phyloP scores from a whole-genome alignment of 2,888 invertebrate genomes.

The Caenorhabditis sp. region DNA sequence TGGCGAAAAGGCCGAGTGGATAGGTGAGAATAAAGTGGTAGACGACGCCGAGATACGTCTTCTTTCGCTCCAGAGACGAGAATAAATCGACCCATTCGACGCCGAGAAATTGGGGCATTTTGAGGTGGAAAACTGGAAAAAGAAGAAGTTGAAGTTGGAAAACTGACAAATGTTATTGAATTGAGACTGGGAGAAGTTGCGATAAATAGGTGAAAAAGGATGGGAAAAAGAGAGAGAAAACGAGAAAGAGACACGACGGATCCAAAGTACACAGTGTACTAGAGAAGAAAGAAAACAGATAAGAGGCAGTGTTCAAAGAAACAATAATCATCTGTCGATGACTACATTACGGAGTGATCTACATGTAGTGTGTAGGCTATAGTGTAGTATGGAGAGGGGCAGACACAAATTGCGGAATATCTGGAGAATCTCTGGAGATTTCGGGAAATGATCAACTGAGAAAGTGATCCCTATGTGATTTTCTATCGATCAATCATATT shows the following conservation, averaged over 20 bases:
- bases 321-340: neutral
- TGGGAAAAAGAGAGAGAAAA: neutral
- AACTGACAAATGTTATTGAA: conserved; percentile 7
- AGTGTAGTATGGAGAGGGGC: conserved; percentile 12
- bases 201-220: neutral
- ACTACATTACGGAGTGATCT: neutral
- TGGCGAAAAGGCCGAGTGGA: conserved; percentile 52
- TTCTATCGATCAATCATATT: no score
- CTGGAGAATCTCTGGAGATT: neutral
- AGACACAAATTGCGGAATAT: neutral
- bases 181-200: neutral
- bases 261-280: conserved; percentile 12
- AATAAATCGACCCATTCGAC: conserved; percentile 66
- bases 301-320: neutral
- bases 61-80: conserved; percentile 56
- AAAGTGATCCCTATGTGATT: no score
- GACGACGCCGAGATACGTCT: conserved; percentile 62
- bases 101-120: conserved; percentile 61
- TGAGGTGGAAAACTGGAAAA: neutral
- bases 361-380: conserved; percentile 12
- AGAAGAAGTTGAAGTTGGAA: no score
- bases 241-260: neutral
- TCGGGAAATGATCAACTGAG: no score
- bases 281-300: conserved; percentile 1
- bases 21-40: conserved; percentile 66